Percentiles rank a stretch among this genome's conserved stretches.
These are phyloP conservation scores for Peromyscus eremicus DNA, from an alignment of 2,797 vertebrate genomes.

Conservation along the genomic window DNA sequence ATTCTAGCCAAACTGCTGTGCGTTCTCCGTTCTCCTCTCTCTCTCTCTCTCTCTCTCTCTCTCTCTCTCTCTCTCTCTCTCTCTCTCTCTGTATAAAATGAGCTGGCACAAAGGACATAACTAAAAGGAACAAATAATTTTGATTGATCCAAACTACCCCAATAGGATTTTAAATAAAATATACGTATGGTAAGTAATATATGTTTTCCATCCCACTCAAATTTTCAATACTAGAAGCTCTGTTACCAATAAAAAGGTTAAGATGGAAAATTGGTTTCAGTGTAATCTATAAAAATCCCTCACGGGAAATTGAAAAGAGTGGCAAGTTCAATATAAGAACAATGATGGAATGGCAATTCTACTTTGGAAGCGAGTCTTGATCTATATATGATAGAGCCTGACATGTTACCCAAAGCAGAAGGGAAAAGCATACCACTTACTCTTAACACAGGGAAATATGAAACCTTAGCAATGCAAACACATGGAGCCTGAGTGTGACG, in stretches of 20 bases:
- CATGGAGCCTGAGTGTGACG: constrained; percentile 41
- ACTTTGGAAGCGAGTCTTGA: constrained; percentile 67
- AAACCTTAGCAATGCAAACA: constrained; percentile 57
- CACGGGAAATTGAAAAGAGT: constrained; percentile 72
- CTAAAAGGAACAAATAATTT: background rate
- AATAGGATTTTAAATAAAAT: background rate
- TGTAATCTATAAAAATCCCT: constrained; percentile 62
- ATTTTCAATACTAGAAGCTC: constrained; percentile 55
- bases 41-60: too few species aligned
- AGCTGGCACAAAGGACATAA: background rate
- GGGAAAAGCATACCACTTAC: background rate
- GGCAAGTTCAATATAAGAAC: constrained; percentile 62
- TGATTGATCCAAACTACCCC: background rate
- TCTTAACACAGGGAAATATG: constrained; percentile 59
- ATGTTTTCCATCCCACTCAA: constrained; percentile 64
- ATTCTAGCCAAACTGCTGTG: background rate
- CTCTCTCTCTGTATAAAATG: background rate
- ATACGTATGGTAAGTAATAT: background rate
- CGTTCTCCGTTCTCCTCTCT: background rate
- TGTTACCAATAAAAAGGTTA: constrained; percentile 56
- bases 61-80: background rate
- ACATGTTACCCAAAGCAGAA: constrained; percentile 71
- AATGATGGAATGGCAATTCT: constrained; percentile 56
- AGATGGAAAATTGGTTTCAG: constrained; percentile 71
- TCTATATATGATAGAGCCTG: constrained; percentile 48